phyloP scores from a whole-genome alignment of 2,113 vertebrate species.

The Myiozetetes cayanensis region DNA sequence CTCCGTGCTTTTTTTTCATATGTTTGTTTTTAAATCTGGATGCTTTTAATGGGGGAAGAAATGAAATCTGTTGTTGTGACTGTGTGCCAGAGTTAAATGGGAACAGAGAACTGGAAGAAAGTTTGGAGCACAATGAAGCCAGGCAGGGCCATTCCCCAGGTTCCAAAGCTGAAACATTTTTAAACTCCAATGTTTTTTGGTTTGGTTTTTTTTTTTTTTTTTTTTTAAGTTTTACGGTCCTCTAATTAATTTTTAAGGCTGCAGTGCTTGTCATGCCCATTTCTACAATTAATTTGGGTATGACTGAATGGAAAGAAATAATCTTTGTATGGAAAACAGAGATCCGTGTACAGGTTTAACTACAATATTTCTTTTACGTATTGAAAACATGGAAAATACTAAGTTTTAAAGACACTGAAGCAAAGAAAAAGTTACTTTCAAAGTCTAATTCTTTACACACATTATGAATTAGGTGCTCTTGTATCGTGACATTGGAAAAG shows the following conservation, averaged over 20 bases:
- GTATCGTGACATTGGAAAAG: neutral
- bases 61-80: neutral
- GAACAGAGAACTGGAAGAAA: neutral
- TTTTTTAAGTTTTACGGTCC: neutral
- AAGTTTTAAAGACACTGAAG: neutral
- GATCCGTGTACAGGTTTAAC: neutral
- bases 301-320: neutral
- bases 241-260: neutral
- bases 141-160: neutral
- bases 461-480: neutral
- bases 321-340: neutral
- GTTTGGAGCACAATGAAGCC: neutral
- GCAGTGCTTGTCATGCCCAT: neutral
- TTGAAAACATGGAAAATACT: accelerated
- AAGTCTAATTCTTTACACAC: neutral
- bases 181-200: neutral
- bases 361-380: neutral
- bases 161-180: neutral
- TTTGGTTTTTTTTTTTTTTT: neutral
- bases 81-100: neutral
- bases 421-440: neutral
- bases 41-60: conserved; percentile 13
- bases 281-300: neutral
- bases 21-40: conserved; percentile 40
- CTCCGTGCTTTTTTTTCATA: neutral